Conservation (phyloP, 2,113 vertebrate species). For the Dicerorhinus sumatrensis region DNA sequence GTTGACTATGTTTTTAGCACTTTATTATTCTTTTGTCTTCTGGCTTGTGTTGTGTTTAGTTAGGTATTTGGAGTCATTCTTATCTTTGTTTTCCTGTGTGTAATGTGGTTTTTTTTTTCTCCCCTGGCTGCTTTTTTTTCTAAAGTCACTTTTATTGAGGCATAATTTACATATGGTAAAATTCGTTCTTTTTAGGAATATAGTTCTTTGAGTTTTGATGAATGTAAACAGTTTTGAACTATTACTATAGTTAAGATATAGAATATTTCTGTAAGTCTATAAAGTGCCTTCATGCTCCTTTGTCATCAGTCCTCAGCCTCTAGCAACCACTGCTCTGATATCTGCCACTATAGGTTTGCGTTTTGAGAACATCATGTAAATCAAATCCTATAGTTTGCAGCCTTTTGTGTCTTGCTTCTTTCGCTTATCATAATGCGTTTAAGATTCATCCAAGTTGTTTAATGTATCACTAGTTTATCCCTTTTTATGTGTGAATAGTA, state of each 20-base stretch:
- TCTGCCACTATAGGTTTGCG: neutral
- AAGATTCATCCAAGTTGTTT: neutral
- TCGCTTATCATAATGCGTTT: neutral
- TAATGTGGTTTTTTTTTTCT: neutral
- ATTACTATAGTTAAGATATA: neutral
- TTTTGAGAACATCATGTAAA: conserved; percentile 30
- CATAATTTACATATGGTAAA: conserved; percentile 12
- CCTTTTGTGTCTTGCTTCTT: conserved; percentile 22
- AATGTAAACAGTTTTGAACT: neutral
- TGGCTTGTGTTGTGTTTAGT: neutral
- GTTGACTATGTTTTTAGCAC: neutral
- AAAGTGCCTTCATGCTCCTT: neutral
- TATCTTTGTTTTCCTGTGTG: neutral
- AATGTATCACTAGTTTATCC: conserved; percentile 2
- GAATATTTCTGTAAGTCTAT: neutral
- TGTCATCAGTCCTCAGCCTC: neutral
- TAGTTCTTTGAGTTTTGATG: conserved; percentile 32
- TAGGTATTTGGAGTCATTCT: conserved; percentile 7
- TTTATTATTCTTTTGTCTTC: neutral
- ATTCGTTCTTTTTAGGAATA: conserved; percentile 13
- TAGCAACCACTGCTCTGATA: neutral
- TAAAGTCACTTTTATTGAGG: neutral
- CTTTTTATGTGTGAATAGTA: conserved; percentile 13
- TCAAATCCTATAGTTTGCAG: neutral
- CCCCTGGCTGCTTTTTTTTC: neutral